These are phyloP conservation scores for Augiades crinisus DNA, from an alignment of 2,888 invertebrate species.

Conservation along the genomic window DNA sequence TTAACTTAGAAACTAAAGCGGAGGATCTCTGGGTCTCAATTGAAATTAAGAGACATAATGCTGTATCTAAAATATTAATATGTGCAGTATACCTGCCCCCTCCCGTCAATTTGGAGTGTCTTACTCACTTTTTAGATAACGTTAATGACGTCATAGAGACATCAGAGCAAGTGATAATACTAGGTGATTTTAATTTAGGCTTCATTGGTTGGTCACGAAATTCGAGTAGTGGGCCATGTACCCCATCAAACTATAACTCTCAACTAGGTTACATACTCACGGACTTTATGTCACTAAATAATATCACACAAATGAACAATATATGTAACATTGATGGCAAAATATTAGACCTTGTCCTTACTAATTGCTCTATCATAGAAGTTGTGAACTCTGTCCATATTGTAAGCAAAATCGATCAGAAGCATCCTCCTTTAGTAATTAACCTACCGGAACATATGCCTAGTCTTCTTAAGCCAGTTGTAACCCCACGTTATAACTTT, in stretches of 20 bases:
- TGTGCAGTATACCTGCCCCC: conserved; percentile 29
- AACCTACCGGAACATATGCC: not conserved
- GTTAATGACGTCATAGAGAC: conserved; percentile 12
- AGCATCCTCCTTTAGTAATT: conserved; percentile 28
- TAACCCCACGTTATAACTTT: conserved; percentile 17
- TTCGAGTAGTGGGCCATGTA: conserved; percentile 1
- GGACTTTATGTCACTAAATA: conserved; percentile 29
- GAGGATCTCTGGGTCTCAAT: conserved; percentile 26
- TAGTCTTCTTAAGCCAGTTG: not conserved
- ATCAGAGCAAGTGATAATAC: conserved; percentile 25
- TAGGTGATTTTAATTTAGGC: conserved; percentile 31
- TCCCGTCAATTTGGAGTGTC: conserved; percentile 17
- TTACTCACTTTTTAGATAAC: conserved; percentile 17
- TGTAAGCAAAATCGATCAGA: conserved; percentile 26
- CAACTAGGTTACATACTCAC: conserved; percentile 24
- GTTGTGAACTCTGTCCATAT: conserved; percentile 13
- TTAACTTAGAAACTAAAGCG: conserved; percentile 11
- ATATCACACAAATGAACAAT: conserved; percentile 27
- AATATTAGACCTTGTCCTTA: conserved; percentile 28
- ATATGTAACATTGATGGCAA: conserved; percentile 23
- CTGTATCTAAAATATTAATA: conserved; percentile 8
- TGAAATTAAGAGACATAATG: conserved; percentile 1
- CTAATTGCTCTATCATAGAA: conserved; percentile 1
- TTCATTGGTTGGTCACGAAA: conserved; percentile 26
- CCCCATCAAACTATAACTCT: conserved; percentile 18